phyloP scores from a whole-genome alignment of 2,797 vertebrate genomes.

The Phalloptychus januarius region DNA sequence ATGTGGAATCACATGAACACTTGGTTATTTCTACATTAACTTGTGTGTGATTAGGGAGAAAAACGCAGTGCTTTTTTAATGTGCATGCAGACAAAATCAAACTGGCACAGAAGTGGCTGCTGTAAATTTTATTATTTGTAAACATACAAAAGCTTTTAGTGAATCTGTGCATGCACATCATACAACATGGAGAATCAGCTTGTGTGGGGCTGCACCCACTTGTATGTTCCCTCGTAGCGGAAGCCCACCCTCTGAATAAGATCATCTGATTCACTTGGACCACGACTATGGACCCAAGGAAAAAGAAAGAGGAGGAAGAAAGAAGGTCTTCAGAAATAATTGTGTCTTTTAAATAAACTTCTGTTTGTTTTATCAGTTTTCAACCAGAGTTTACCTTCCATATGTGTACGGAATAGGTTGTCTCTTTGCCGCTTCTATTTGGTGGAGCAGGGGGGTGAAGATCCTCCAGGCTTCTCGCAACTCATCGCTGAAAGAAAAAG shows the following conservation, averaged over 20 bases:
- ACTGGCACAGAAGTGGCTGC: constrained; percentile 21
- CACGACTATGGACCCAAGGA: constrained; percentile 76
- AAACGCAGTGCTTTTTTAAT: constrained; percentile 9
- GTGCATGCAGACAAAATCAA: constrained; percentile 47
- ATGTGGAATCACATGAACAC: constrained; percentile 21
- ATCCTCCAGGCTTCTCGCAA: constrained; percentile 92
- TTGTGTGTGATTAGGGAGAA: constrained; percentile 12
- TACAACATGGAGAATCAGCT: constrained; percentile 41
- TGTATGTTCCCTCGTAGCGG: constrained; percentile 90
- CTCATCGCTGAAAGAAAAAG: constrained; percentile 82
- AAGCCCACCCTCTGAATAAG: constrained; percentile 89
- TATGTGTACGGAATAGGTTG: constrained; percentile 85
- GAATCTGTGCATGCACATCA: neutral
- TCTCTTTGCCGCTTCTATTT: constrained; percentile 82
- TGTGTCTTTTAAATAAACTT: neutral
- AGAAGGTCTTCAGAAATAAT: neutral
- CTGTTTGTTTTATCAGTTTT: neutral
- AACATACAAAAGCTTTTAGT: constrained; percentile 13
- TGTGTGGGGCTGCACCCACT: constrained; percentile 89
- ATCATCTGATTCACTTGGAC: constrained; percentile 86
- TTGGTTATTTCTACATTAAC: constrained; percentile 4
- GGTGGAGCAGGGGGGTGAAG: constrained; percentile 89
- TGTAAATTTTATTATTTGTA: constrained; percentile 49
- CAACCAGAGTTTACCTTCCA: constrained; percentile 82
- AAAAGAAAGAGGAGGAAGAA: neutral